Conservation (phyloP, 2,113 vertebrate species). For the Alectura lathami region DNA sequence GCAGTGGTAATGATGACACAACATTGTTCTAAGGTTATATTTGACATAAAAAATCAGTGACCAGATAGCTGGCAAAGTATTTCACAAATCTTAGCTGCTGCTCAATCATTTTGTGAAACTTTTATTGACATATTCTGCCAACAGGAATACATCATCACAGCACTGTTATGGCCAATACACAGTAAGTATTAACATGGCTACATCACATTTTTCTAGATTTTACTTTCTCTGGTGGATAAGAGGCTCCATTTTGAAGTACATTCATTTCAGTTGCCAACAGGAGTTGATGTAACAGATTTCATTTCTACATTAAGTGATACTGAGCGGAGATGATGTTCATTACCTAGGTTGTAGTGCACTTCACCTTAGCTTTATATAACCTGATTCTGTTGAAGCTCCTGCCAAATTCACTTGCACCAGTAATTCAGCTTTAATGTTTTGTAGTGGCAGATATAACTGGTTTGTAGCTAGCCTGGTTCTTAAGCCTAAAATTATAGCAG, state of each 20-base stretch:
- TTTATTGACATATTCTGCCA: not conserved
- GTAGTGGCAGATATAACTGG: not conserved
- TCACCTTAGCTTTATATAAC: not conserved
- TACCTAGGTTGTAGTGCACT: not conserved
- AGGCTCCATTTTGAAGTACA: not conserved
- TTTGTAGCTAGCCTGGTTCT: not conserved
- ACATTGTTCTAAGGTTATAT: not conserved
- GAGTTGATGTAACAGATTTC: not conserved
- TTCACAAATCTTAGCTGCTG: not conserved
- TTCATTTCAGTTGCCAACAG: not conserved
- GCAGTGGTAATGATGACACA: not conserved
- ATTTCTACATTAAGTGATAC: not conserved
- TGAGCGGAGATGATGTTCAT: not conserved
- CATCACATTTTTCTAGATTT: not conserved
- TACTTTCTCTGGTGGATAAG: not conserved
- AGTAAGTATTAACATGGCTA: not conserved
- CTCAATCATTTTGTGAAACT: not conserved
- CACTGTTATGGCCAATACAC: not conserved
- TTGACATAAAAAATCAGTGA: not conserved
- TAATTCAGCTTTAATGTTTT: not conserved
- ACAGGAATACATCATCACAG: not conserved
- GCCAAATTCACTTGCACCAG: not conserved
- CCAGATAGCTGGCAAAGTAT: not conserved
- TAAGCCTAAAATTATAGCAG: not conserved
- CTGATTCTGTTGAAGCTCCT: not conserved